A percentile compares a stretch with the other conserved stretches of the same genome.
Conservation (phyloP, 2,797 vertebrate species). For the Rhincodon typus region DNA sequence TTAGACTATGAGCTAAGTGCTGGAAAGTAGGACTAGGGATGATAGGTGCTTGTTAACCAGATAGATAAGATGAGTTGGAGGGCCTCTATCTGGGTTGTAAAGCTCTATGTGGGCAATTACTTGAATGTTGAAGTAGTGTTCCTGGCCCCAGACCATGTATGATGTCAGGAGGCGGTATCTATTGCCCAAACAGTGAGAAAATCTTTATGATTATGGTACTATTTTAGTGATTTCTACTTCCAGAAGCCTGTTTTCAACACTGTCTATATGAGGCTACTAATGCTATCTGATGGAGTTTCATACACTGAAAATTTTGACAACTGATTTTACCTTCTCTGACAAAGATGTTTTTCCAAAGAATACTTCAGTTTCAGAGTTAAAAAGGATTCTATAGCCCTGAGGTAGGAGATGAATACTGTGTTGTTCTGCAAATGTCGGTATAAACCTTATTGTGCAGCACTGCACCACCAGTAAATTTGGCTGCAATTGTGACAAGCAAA, state of each 20-base stretch:
- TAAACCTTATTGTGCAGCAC: not conserved
- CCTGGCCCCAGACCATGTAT: not conserved
- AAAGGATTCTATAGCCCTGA: not conserved
- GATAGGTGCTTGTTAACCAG: too few species aligned
- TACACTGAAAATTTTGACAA: not conserved
- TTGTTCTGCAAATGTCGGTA: not conserved
- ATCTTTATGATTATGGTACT: not conserved
- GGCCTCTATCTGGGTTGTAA: too few species aligned
- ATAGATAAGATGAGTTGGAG: too few species aligned
- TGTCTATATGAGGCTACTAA: not conserved
- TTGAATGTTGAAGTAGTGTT: not conserved
- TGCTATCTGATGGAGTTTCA: not conserved
- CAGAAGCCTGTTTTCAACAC: not conserved
- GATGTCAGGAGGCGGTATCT: not conserved
- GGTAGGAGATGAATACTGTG: not conserved
- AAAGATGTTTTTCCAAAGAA: not conserved
- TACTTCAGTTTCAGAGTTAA: not conserved
- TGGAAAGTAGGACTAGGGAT: too few species aligned
- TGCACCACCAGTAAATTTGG: not conserved
- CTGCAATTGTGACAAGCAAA: not conserved
- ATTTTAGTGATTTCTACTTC: not conserved
- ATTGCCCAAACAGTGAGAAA: not conserved
- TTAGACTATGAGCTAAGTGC: too few species aligned
- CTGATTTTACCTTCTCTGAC: not conserved
- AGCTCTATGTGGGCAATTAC: not conserved